Evolutionary conservation across 2,888 invertebrate species (phyloP).

Genomic region (Meta bourneti): DNA sequence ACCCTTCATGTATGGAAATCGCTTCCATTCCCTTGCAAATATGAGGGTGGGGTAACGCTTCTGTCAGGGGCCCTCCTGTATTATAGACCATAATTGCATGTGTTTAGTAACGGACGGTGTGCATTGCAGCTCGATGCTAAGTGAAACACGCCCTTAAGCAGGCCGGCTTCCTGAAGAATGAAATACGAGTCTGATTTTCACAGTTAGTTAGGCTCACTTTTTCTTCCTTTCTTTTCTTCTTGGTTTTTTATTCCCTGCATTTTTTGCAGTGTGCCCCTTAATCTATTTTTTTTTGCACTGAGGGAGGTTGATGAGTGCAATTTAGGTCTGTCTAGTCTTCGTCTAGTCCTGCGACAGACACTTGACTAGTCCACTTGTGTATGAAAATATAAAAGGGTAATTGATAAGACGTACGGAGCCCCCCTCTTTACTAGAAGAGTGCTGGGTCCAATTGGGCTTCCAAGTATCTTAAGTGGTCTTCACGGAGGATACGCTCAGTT

Average conservation of each 20-base stretch:
- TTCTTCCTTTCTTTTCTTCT: neutral
- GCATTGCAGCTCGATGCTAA: conserved; percentile 13
- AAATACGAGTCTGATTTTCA: conserved; percentile 20
- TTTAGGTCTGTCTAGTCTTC: no score
- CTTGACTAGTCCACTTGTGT: no score
- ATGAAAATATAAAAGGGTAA: no score
- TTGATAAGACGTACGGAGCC: no score
- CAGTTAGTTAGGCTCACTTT: conserved; percentile 4
- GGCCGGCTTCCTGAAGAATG: neutral
- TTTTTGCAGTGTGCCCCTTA: neutral
- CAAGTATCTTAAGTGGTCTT: neutral
- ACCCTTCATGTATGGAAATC: conserved; percentile 42
- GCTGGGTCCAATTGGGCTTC: neutral
- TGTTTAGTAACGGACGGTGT: conserved; percentile 54
- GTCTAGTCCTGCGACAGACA: no score
- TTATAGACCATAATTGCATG: conserved; percentile 33
- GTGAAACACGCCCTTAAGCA: conserved; percentile 24
- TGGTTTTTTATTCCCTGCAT: neutral
- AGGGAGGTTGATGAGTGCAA: neutral
- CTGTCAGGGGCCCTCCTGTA: neutral
- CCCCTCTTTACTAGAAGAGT: neutral
- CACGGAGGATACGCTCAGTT: neutral
- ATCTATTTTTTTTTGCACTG: neutral
- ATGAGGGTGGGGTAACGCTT: neutral
- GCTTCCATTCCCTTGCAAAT: neutral